A percentile compares a stretch with the other conserved stretches of the same genome.
Evolutionary conservation across 2,797 vertebrate genomes (phyloP).

Genomic region (Crocodylus rhombifer): DNA sequence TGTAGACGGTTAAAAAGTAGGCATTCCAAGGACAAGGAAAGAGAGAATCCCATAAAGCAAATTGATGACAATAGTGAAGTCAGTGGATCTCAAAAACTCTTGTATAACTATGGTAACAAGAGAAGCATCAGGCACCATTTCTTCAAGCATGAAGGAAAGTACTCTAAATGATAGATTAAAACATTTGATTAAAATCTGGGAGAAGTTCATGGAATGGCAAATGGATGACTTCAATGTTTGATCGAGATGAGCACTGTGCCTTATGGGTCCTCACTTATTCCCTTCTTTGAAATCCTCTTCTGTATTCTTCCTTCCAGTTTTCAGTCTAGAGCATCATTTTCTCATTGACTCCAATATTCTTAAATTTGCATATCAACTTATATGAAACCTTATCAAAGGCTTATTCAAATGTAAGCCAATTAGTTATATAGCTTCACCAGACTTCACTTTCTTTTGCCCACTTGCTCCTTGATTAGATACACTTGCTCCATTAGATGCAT

Average conservation of each 20-base stretch:
- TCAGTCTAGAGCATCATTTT: slow-evolving; percentile 33
- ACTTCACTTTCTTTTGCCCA: slow-evolving; percentile 50
- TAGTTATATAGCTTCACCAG: slow-evolving; percentile 18
- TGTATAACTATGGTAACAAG: background rate
- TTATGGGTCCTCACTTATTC: background rate
- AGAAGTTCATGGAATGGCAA: slow-evolving; percentile 3
- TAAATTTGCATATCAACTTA: slow-evolving; percentile 43
- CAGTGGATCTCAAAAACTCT: background rate
- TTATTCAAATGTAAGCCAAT: background rate
- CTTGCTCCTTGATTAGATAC: slow-evolving; percentile 29
- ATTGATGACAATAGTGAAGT: background rate
- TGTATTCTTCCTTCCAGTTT: slow-evolving; percentile 1
- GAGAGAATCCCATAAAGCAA: background rate
- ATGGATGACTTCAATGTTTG: background rate
- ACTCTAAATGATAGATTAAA: background rate
- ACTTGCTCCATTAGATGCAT: slow-evolving; percentile 23
- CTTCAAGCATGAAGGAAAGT: background rate
- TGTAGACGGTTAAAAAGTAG: background rate
- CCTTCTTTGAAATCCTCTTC: background rate
- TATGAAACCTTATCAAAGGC: slow-evolving; percentile 53
- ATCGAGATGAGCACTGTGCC: background rate
- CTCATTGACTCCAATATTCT: slow-evolving; percentile 31
- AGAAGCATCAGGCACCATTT: background rate
- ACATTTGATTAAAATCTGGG: slow-evolving; percentile 3
- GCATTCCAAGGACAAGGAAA: background rate